Conservation (phyloP, 92 coral and sea anemone genomes). For the Actinernus sp. region DNA sequence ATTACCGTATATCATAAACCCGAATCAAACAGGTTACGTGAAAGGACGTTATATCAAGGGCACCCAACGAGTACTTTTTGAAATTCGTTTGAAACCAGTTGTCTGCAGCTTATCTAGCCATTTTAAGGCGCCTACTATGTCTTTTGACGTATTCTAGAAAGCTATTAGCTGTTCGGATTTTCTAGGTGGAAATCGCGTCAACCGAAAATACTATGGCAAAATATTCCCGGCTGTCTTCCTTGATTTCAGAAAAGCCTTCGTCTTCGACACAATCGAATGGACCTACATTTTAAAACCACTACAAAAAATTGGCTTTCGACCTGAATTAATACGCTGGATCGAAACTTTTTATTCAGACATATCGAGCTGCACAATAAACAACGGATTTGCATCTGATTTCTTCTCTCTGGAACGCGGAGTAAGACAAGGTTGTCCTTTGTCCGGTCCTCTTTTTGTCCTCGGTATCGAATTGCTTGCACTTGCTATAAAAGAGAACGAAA, state of each 20-base stretch:
- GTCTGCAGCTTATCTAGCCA: too few species aligned
- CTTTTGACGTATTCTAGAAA: too few species aligned
- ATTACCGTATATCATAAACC: background rate
- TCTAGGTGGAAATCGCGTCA: too few species aligned
- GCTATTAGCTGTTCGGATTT: too few species aligned
- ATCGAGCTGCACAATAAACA: constrained; percentile 11
- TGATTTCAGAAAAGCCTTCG: constrained; percentile 1
- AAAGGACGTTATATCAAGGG: constrained; percentile 23
- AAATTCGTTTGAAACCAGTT: too few species aligned
- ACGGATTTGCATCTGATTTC: background rate
- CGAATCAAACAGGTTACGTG: constrained; percentile 30
- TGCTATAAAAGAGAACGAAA: constrained; percentile 8
- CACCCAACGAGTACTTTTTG: too few species aligned
- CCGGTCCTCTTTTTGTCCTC: constrained; percentile 22
- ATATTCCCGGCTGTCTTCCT: too few species aligned
- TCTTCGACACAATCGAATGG: constrained; percentile 19
- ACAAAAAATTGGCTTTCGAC: constrained; percentile 1
- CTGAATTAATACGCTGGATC: constrained; percentile 8
- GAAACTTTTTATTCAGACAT: constrained; percentile 5
- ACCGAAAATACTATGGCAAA: too few species aligned
- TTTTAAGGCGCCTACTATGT: too few species aligned
- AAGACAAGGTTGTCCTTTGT: constrained; percentile 31
- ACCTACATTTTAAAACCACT: background rate
- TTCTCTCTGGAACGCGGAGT: constrained; percentile 8
- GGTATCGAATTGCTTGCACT: constrained; percentile 36